Base-by-base conservation (phyloP, 2,797 vertebrate species). In the Bryconaethiops microstoma region DNA sequence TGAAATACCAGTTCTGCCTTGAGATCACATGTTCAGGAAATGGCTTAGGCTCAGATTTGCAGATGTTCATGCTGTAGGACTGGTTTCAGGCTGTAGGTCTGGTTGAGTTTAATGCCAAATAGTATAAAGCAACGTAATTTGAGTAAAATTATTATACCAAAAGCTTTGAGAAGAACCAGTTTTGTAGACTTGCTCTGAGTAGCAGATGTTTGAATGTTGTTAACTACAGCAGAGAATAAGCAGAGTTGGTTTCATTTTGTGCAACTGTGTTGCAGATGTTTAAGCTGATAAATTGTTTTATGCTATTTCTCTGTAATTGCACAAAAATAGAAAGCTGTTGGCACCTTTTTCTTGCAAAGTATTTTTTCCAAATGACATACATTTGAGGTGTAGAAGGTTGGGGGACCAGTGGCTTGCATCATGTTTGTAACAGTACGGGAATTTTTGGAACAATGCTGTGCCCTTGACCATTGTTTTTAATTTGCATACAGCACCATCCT, bases 401-500 rank as follows among this genome's bases (percentile, higher is more conserved):
- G 7, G 45, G 12, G 7, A 48, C 1, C 9, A 48, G 7, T 48
- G 45, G 45, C 7, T 9, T 48, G 45, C 45, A 2, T 48, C 45
- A 48, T 48, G 45, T 48, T 48, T 48, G 7, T 48, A 48, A 12
- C 42, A 48, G 40, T 48, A n/a, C n/a, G 25, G 4, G 6, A 21
- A 13, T 23, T 7, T 21, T 0, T 52, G 23, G 42, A 64, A 16
- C 19, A 5, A 40, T 75, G 0, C 9, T 55, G 48, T 17, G 25
- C 55, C 19, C 35, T 5, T 64, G 40, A 76, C 14, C 19, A 0
- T n/a, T 35, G 2, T 52, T 59, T 35, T 5, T 79, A 13, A 4
- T 6, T 14, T 45, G 21, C 50, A 4, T 48, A 79, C 23, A 91
- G 84, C 85, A 86, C 57, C 67, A 86, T 16, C 25, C 84, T 45